Evolutionary conservation across 2,888 invertebrate species (phyloP).

Genomic region (Caenorhabditis auriculariae): DNA sequence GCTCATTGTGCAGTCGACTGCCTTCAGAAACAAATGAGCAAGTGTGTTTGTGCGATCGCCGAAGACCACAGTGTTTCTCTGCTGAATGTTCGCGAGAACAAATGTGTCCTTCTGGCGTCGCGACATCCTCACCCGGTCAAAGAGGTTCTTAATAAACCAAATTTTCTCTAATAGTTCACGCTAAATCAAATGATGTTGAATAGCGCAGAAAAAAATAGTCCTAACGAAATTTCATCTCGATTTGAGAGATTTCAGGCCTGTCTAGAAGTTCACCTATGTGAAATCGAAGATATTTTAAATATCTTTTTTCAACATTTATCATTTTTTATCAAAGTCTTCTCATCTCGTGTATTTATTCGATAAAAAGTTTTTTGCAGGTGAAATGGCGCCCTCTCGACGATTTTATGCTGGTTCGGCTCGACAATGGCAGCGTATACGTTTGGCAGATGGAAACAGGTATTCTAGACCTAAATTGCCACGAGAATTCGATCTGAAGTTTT

Average conservation of each 20-base stretch:
- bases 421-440: conserved; percentile 95
- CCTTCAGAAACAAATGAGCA: conserved; percentile 41
- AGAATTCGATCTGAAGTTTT: too few species aligned
- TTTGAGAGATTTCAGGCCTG: too few species aligned
- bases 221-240: too few species aligned
- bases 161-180: conserved; percentile 15
- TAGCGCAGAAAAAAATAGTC: neutral
- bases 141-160: too few species aligned
- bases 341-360: too few species aligned
- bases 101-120: conserved; percentile 89
- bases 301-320: too few species aligned
- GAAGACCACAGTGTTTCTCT: conserved; percentile 96
- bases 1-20: too few species aligned
- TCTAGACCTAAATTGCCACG: too few species aligned
- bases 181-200: neutral
- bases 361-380: conserved; percentile 9
- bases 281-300: too few species aligned
- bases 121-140: conserved; percentile 93
- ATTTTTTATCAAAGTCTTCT: too few species aligned
- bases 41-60: conserved; percentile 78
- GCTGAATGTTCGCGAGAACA: conserved; percentile 85
- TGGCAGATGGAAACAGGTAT: conserved; percentile 98
- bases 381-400: conserved; percentile 79
- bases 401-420: conserved; percentile 93
- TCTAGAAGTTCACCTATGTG: too few species aligned